These are phyloP conservation scores for Acanthosoma haemorrhoidale DNA, from an alignment of 2,888 invertebrate species.

Conservation along the genomic window DNA sequence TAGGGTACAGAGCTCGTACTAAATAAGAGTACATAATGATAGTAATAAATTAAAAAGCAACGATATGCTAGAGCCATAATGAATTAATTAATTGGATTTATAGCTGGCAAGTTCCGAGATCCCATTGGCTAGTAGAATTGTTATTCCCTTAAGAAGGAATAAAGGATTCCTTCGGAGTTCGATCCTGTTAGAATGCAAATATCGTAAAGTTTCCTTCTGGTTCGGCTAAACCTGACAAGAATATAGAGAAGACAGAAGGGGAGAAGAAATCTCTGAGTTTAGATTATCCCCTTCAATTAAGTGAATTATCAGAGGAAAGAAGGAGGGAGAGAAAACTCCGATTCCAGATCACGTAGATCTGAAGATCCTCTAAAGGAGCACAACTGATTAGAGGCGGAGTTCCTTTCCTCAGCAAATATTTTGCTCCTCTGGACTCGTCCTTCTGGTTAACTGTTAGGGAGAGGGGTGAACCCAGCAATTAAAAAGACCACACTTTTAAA, in stretches of 20 bases:
- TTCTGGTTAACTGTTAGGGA: too few relatives aligned
- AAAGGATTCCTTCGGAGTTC: not conserved
- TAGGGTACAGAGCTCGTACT: too few relatives aligned
- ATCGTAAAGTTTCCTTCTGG: not conserved
- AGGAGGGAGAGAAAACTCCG: not conserved
- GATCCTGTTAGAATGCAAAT: slow-evolving; percentile 2
- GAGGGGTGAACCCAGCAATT: too few relatives aligned
- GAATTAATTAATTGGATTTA: too few relatives aligned
- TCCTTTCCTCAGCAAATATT: not conserved
- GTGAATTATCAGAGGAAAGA: not conserved
- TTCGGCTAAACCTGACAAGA: too few relatives aligned
- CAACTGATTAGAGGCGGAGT: not conserved
- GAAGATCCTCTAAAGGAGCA: slow-evolving; percentile 1
- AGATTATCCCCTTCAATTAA: not conserved
- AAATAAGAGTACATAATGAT: too few relatives aligned
- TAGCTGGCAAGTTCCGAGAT: too few relatives aligned
- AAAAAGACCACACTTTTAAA: too few relatives aligned
- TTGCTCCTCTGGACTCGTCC: not conserved
- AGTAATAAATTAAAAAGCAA: too few relatives aligned
- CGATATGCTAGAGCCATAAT: too few relatives aligned
- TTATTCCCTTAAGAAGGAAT: not conserved
- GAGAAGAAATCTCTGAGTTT: not conserved
- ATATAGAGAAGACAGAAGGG: too few relatives aligned
- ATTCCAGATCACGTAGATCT: not conserved
- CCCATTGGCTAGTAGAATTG: too few relatives aligned